Evolutionary conservation across 2,113 vertebrate species (phyloP).

Genomic region (Nibea albiflora): DNA sequence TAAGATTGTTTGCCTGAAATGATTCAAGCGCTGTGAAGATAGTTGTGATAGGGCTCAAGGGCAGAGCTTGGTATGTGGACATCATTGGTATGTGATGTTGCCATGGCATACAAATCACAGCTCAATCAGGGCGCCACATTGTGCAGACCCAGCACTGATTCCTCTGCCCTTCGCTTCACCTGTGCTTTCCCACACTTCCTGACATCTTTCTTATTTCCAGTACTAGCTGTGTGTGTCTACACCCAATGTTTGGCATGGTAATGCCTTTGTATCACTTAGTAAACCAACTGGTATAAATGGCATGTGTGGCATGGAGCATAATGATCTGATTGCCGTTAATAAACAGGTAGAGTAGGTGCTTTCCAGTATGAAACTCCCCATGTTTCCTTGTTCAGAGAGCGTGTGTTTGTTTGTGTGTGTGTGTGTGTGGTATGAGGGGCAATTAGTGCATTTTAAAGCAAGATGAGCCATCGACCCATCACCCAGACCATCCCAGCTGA

Average conservation of each 20-base stretch:
- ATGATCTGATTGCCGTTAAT: fast-evolving
- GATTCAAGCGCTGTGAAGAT: neutral
- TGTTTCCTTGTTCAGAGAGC: neutral
- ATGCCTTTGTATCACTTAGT: too few species aligned
- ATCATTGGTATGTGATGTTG: too few species aligned
- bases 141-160: too few species aligned
- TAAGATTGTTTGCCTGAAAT: neutral
- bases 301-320: neutral
- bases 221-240: neutral
- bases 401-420: fast-evolving
- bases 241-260: neutral
- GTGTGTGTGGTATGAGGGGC: too few species aligned
- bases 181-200: too few species aligned
- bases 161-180: neutral
- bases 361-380: neutral
- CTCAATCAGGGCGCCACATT: neutral
- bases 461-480: too few species aligned
- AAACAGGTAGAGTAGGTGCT: conserved; percentile 39
- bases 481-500: too few species aligned
- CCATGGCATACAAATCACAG: neutral
- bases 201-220: neutral
- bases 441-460: neutral
- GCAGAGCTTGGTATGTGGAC: neutral
- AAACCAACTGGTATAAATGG: neutral
- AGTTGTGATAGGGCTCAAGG: neutral